Percentiles rank a stretch among this genome's conserved stretches.
phyloP scores from a whole-genome alignment of 2,888 invertebrate species.

The Tiphia femorata region DNA sequence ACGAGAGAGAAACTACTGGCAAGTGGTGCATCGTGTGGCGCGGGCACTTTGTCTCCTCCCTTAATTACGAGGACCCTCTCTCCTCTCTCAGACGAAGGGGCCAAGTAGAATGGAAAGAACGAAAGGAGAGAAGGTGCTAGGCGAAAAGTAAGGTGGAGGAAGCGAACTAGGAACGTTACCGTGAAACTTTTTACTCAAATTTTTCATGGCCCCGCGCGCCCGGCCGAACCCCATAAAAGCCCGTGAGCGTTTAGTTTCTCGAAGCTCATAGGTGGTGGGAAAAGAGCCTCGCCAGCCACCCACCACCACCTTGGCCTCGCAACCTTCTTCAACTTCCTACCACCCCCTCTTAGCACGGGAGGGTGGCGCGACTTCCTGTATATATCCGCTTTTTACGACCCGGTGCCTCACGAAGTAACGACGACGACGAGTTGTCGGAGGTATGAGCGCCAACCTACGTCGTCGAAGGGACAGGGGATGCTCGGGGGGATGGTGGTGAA shows the following conservation, averaged over 20 bases:
- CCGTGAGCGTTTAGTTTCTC: conserved; percentile 26
- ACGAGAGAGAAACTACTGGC: too few relatives aligned
- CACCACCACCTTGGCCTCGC: too few relatives aligned
- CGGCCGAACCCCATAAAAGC: conserved; percentile 30
- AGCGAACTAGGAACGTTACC: conserved; percentile 13
- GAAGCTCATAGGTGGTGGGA: conserved; percentile 6
- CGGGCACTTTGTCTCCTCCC: background rate
- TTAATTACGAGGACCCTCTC: background rate
- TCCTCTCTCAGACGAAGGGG: background rate
- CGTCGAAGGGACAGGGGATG: conserved; percentile 17
- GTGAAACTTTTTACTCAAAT: conserved; percentile 35
- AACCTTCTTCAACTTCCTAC: too few relatives aligned
- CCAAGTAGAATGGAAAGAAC: background rate
- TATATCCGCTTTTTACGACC: conserved; percentile 26
- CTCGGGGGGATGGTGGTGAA: conserved; percentile 5
- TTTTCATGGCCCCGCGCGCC: conserved; percentile 36
- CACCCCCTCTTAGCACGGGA: too few relatives aligned
- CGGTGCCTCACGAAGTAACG: too few relatives aligned
- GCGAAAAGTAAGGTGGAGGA: conserved; percentile 4
- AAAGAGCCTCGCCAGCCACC: too few relatives aligned
- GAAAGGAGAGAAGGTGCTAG: background rate
- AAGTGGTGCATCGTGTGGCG: background rate
- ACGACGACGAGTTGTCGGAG: conserved; percentile 23
- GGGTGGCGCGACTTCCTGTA: too few relatives aligned
- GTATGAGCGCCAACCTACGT: conserved; percentile 2